A percentile compares a stretch with the other conserved stretches of the same genome.
phyloP scores from a whole-genome alignment of 2,888 invertebrate genomes.

The Lampropteryx suffumata region DNA sequence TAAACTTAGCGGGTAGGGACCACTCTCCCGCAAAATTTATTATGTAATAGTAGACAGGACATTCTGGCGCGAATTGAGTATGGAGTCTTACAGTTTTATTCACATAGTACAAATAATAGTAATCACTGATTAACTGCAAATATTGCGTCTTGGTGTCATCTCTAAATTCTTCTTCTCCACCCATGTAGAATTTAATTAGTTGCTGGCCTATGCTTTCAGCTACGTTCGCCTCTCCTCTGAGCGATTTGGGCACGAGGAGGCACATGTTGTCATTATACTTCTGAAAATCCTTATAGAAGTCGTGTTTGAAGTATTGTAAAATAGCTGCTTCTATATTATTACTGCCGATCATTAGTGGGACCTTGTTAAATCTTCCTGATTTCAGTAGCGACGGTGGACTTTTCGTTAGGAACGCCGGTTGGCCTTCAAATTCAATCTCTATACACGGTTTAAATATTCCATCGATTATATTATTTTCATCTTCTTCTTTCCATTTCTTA shows the following conservation, averaged over 20 bases:
- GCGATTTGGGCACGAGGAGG: slow-evolving; percentile 60
- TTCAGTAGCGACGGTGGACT: slow-evolving; percentile 64
- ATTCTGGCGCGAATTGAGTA: slow-evolving; percentile 54
- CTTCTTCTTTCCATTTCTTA: slow-evolving; percentile 23
- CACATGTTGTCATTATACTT: slow-evolving; percentile 58
- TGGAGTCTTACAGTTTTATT: slow-evolving; percentile 68
- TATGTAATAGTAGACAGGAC: slow-evolving; percentile 68
- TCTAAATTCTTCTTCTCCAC: slow-evolving; percentile 53
- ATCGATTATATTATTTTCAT: slow-evolving; percentile 49
- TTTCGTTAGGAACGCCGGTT: slow-evolving; percentile 66
- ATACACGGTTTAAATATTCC: slow-evolving; percentile 68
- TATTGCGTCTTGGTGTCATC: slow-evolving; percentile 64
- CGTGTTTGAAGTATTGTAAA: slow-evolving; percentile 49
- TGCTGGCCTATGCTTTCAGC: slow-evolving; percentile 59
- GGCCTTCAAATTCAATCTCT: slow-evolving; percentile 71
- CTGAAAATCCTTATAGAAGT: slow-evolving; percentile 61
- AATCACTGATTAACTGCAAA: slow-evolving; percentile 68
- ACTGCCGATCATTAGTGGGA: slow-evolving; percentile 72
- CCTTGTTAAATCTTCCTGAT: slow-evolving; percentile 68
- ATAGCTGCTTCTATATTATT: slow-evolving; percentile 64
- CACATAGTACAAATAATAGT: slow-evolving; percentile 67
- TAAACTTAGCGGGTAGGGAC: slow-evolving; percentile 51
- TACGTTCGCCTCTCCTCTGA: slow-evolving; percentile 49
- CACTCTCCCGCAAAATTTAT: slow-evolving; percentile 66
- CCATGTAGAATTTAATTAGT: slow-evolving; percentile 66